Conservation (phyloP, 2,888 invertebrate species). For the Pollenia amentaria region DNA sequence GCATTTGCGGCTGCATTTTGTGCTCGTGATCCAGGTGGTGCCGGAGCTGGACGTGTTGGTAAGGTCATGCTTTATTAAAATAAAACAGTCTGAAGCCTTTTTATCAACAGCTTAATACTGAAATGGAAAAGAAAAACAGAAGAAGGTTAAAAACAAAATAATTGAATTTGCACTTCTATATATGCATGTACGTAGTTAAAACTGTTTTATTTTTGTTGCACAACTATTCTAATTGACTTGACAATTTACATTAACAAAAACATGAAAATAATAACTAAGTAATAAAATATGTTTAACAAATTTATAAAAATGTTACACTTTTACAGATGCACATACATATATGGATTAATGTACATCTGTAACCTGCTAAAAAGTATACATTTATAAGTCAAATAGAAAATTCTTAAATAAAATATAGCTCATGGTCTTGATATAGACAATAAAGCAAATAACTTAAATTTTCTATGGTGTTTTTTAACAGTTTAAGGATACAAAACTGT, state of each 20-base stretch:
- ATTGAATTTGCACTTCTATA: not conserved
- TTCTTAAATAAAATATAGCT: too few relatives aligned
- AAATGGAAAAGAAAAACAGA: slow-evolving; percentile 40
- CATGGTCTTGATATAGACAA: too few relatives aligned
- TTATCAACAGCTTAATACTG: slow-evolving; percentile 60
- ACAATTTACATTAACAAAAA: slow-evolving; percentile 47
- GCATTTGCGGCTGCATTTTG: slow-evolving; percentile 81
- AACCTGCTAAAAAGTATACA: not conserved
- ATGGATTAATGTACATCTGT: not conserved
- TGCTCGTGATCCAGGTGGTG: slow-evolving; percentile 81
- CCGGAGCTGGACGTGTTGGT: slow-evolving; percentile 84
- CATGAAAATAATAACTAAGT: slow-evolving; percentile 6
- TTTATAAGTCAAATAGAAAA: not conserved
- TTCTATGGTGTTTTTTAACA: too few relatives aligned
- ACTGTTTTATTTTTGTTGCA: slow-evolving; percentile 29
- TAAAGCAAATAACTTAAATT: too few relatives aligned
- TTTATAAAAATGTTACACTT: not conserved
- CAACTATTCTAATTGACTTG: slow-evolving; percentile 36
- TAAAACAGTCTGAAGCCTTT: slow-evolving; percentile 68
- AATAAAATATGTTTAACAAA: not conserved
- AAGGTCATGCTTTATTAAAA: slow-evolving; percentile 81
- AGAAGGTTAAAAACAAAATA: slow-evolving; percentile 1
- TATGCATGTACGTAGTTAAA: too few relatives aligned
- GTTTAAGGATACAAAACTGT: too few relatives aligned
- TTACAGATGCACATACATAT: not conserved